Percentiles rank a stretch among this genome's conserved stretches.
These are phyloP conservation scores for Anarsia innoxiella DNA, from an alignment of 2,888 invertebrate genomes.

Conservation along the genomic window DNA sequence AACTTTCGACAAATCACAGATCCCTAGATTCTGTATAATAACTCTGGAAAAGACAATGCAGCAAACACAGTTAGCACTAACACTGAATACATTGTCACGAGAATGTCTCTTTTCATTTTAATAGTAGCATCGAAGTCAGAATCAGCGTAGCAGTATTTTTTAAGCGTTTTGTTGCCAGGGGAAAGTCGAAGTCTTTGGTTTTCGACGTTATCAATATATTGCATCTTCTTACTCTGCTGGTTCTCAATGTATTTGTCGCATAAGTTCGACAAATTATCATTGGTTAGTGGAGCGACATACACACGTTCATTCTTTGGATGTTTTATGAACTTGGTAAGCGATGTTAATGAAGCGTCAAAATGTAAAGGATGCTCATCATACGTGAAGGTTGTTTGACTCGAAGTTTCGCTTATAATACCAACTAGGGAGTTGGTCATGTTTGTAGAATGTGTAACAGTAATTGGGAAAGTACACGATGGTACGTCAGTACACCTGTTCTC, in stretches of 20 bases:
- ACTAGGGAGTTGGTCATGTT: conserved; percentile 32
- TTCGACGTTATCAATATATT: too few species aligned
- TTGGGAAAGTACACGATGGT: conserved; percentile 33
- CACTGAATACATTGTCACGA: conserved; percentile 61
- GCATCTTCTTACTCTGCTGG: too few species aligned
- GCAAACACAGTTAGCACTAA: conserved; percentile 61
- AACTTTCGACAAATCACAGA: too few species aligned
- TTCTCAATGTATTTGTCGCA: too few species aligned
- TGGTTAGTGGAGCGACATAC: too few species aligned
- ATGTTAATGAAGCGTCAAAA: too few species aligned
- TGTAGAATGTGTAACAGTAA: conserved; percentile 27
- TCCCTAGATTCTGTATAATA: too few species aligned
- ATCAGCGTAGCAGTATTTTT: not conserved
- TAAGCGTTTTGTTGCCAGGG: too few species aligned
- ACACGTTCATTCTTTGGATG: too few species aligned
- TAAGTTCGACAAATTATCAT: too few species aligned
- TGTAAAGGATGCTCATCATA: conserved; percentile 26
- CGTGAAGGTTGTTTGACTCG: conserved; percentile 34
- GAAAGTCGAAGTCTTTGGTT: too few species aligned
- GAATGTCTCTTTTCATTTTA: conserved; percentile 56
- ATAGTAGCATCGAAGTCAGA: conserved; percentile 37
- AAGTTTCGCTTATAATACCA: conserved; percentile 31
- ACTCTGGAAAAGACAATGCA: conserved; percentile 56
- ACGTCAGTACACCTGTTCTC: conserved; percentile 44
- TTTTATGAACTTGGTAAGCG: too few species aligned